A percentile compares a stretch with the other conserved stretches of the same genome.
phyloP scores from a whole-genome alignment of 2,113 vertebrate species.

The Jacana jacana region DNA sequence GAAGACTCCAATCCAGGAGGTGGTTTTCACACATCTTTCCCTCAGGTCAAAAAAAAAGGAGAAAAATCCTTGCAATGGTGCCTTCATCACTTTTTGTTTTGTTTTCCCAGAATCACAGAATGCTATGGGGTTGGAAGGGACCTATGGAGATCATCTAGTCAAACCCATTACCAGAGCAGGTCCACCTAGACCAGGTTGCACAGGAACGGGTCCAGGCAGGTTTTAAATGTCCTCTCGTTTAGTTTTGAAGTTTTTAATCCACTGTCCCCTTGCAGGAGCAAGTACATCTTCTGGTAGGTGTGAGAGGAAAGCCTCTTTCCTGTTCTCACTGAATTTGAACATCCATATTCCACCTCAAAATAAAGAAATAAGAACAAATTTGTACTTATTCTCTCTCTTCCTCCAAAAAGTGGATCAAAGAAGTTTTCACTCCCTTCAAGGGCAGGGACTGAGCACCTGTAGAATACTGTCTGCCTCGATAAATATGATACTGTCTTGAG shows the following conservation, averaged over 20 bases:
- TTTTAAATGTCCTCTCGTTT: too few species aligned
- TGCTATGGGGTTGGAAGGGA: not conserved
- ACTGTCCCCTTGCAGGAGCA: not conserved
- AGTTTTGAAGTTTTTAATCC: not conserved
- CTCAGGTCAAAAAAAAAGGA: not conserved
- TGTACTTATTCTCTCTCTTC: not conserved
- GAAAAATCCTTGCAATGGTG: not conserved
- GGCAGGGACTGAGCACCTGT: not conserved
- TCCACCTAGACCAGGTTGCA: not conserved
- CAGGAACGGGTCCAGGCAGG: too few species aligned
- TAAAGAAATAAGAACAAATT: not conserved
- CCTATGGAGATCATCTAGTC: not conserved
- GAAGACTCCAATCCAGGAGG: not conserved
- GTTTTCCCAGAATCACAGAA: not conserved
- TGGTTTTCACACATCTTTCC: not conserved
- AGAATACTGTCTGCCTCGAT: not conserved
- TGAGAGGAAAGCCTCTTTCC: not conserved
- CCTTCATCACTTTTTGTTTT: too few species aligned
- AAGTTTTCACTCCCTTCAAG: not conserved
- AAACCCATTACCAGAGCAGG: not conserved
- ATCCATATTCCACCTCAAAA: not conserved
- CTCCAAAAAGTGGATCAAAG: not conserved
- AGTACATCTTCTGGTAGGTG: not conserved
- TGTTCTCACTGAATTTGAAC: not conserved
- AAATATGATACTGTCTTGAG: not conserved